Evolutionary conservation across 2,797 vertebrate genomes (phyloP).

Genomic region (Orestias chungarensis): DNA sequence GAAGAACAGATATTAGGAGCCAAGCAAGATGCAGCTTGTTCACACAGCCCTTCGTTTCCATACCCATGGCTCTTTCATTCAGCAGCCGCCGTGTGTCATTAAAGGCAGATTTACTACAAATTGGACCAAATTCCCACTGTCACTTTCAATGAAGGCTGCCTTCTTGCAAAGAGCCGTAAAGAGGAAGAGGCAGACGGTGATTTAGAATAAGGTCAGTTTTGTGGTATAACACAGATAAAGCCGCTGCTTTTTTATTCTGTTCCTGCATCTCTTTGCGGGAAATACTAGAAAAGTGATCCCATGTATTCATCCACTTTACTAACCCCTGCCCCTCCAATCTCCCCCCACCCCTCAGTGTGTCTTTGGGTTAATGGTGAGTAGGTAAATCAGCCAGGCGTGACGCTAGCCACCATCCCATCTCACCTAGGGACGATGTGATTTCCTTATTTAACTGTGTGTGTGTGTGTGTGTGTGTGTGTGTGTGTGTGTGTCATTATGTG

Average conservation of each 20-base stretch:
- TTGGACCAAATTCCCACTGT: constrained; percentile 96
- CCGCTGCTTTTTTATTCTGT: no score
- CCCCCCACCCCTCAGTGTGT: constrained; percentile 8
- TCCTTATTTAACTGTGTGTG: constrained; percentile 82
- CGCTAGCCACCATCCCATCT: constrained; percentile 79
- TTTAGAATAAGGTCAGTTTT: constrained; percentile 24
- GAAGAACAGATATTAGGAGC: constrained; percentile 30
- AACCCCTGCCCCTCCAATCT: neutral
- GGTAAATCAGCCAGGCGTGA: constrained; percentile 84
- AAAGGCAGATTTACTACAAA: constrained; percentile 97
- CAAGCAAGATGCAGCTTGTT: constrained; percentile 2
- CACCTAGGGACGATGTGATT: constrained; percentile 84
- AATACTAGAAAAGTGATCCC: neutral
- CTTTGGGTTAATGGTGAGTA: constrained; percentile 81
- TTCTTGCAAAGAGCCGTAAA: constrained; percentile 68
- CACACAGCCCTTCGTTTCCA: constrained; percentile 69
- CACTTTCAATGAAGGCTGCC: constrained; percentile 94
- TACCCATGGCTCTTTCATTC: constrained; percentile 88
- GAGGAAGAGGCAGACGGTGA: constrained; percentile 49
- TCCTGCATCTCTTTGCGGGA: no score
- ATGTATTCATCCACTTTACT: neutral
- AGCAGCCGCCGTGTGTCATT: constrained; percentile 82
- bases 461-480: constrained; percentile 4
- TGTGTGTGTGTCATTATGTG: neutral
- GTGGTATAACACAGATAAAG: constrained; percentile 28